Evolutionary conservation across 2,888 invertebrate species (phyloP).

Genomic region (Tholera decimalis): DNA sequence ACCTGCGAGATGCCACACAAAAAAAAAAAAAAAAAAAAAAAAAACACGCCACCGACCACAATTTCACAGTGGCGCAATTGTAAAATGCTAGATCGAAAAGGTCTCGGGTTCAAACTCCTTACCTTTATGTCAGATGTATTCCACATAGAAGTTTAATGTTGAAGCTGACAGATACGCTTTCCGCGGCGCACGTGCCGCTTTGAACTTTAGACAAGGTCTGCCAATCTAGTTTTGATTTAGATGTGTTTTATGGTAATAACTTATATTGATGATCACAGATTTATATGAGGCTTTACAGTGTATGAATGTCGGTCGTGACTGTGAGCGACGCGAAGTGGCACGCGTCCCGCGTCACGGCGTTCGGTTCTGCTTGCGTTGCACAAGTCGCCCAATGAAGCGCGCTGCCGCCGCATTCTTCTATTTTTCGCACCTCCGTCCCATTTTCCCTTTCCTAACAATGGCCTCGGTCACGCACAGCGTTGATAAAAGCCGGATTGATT

Average conservation of each 20-base stretch:
- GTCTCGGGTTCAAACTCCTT: conserved; percentile 86
- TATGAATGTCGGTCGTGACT: conserved; percentile 82
- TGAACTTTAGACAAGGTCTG: conserved; percentile 74
- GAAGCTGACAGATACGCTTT: conserved; percentile 73
- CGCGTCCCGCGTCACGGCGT: conserved; percentile 79
- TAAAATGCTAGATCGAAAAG: conserved; percentile 88
- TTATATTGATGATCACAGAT: conserved; percentile 71
- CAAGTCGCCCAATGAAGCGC: conserved; percentile 79
- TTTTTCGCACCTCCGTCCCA: conserved; percentile 85
- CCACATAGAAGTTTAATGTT: conserved; percentile 77
- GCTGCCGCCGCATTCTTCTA: conserved; percentile 83
- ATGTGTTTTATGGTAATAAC: conserved; percentile 37
- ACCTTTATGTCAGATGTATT: conserved; percentile 84
- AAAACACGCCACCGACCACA: conserved; percentile 82
- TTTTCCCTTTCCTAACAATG: conserved; percentile 89
- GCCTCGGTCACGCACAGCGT: conserved; percentile 88
- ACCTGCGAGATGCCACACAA: no score
- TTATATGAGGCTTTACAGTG: conserved; percentile 70
- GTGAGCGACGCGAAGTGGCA: conserved; percentile 77
- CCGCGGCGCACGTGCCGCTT: conserved; percentile 76
- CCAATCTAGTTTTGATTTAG: conserved; percentile 44
- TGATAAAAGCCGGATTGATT: conserved; percentile 87
- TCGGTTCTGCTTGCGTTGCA: conserved; percentile 67
- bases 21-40: no score
- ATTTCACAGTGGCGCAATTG: conserved; percentile 88